These are phyloP conservation scores for Leptopilina clavipes DNA, from an alignment of 1,140 invertebrate genomes.

Conservation along the genomic window DNA sequence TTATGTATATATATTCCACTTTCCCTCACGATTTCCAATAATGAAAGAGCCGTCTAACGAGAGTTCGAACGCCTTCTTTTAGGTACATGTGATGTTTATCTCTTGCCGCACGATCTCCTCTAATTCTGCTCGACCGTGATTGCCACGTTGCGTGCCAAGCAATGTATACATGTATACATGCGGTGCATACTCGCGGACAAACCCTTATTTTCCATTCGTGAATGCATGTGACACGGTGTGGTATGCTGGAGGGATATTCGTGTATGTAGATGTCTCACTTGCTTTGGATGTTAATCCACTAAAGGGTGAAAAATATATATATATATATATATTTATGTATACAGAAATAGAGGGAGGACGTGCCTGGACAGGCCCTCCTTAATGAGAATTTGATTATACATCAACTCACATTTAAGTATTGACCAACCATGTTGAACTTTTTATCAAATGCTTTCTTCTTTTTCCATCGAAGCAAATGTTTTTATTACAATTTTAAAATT, in stretches of 20 bases:
- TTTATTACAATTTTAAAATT: not conserved
- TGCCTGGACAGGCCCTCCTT: conserved; percentile 55
- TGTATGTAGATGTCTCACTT: not conserved
- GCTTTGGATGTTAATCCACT: not conserved
- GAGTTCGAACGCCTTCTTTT: conserved; percentile 10
- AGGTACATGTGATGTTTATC: not conserved
- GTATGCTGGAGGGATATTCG: conserved; percentile 1
- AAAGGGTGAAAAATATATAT: conserved; percentile 40
- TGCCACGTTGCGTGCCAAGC: conserved; percentile 49
- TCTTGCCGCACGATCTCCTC: conserved; percentile 8
- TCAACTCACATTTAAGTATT: conserved; percentile 46
- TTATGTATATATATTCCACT: not conserved
- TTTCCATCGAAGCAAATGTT: not conserved
- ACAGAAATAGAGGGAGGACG: conserved; percentile 49
- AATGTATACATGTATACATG: not conserved
- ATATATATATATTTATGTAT: conserved; percentile 41
- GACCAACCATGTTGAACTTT: conserved; percentile 58
- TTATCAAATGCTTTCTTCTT: not conserved
- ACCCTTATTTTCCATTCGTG: not conserved
- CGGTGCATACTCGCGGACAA: not conserved
- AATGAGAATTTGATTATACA: conserved; percentile 73
- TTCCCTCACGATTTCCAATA: not conserved
- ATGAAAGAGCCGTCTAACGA: conserved; percentile 17
- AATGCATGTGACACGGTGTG: not conserved
- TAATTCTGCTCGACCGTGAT: conserved; percentile 45